Evolutionary conservation across 2,113 vertebrate genomes (phyloP).

Genomic region (Bos taurus): DNA sequence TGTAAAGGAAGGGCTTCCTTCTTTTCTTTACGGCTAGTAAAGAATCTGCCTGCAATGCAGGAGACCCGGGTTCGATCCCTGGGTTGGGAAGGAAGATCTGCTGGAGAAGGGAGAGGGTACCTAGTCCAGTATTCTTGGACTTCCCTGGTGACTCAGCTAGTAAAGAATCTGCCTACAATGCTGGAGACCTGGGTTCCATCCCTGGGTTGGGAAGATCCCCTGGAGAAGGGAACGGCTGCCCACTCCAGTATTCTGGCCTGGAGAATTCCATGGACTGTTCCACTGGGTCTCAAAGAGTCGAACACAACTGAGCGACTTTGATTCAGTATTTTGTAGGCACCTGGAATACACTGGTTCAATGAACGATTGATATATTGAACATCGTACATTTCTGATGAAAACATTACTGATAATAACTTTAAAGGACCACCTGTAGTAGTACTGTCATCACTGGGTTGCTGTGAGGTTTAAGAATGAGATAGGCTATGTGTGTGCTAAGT

Average conservation of each 20-base stretch:
- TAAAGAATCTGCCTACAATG: no score
- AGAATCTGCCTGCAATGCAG: not conserved
- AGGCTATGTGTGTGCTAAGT: not conserved
- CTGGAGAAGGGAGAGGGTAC: no score
- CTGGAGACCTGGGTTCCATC: no score
- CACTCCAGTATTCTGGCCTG: not conserved
- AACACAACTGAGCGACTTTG: not conserved
- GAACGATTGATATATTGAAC: not conserved
- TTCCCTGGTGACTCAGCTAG: no score
- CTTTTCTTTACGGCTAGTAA: not conserved
- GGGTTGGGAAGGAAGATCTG: no score
- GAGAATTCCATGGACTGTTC: not conserved
- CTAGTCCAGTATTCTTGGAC: no score
- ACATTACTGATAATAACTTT: not conserved
- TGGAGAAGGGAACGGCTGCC: not conserved
- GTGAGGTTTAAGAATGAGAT: not conserved
- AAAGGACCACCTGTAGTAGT: not conserved
- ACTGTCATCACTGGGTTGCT: not conserved
- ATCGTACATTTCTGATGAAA: not conserved
- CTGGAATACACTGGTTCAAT: not conserved
- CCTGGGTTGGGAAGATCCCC: not conserved
- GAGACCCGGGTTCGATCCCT: not conserved
- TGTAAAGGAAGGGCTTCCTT: not conserved
- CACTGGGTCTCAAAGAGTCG: not conserved
- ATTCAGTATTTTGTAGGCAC: not conserved